Conservation (phyloP, 92 coral and sea anemone species). For the Phenganax stokvisi region DNA sequence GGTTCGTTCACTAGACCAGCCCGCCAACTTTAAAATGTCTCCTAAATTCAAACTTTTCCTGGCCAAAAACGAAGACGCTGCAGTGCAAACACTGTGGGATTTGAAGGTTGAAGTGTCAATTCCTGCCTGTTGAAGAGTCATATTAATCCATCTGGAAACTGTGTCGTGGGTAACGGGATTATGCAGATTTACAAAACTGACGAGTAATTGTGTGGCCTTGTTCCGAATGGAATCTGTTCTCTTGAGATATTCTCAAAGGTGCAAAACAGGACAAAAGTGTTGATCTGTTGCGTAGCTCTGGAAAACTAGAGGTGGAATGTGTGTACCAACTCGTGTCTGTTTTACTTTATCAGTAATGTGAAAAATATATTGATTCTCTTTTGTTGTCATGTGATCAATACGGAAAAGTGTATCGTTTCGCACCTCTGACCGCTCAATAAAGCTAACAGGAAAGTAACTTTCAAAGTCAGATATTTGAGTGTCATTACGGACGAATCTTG, state of each 20-base stretch:
- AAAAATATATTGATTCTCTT: constrained; percentile 29
- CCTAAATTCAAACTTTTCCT: constrained; percentile 26
- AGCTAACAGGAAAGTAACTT: constrained; percentile 41
- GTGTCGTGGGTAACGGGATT: constrained; percentile 40
- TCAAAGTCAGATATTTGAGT: constrained; percentile 42
- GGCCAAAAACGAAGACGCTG: constrained; percentile 39
- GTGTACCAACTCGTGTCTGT: constrained; percentile 48
- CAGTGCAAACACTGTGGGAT: constrained; percentile 44
- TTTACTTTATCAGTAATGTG: constrained; percentile 34
- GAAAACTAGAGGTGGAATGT: constrained; percentile 27
- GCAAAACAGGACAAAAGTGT: constrained; percentile 32
- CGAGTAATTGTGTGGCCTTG: constrained; percentile 18
- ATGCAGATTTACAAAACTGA: constrained; percentile 37
- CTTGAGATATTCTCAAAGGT: constrained; percentile 32
- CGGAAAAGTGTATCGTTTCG: constrained; percentile 34
- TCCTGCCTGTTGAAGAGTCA: constrained; percentile 31
- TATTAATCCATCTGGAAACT: constrained; percentile 42
- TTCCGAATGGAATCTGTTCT: constrained; percentile 24
- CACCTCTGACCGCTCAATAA: constrained; percentile 49
- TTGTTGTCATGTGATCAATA: constrained; percentile 33
- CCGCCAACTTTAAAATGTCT: constrained; percentile 46
- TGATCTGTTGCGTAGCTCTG: constrained; percentile 19
- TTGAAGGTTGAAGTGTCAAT: constrained; percentile 43
- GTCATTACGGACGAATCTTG: constrained; percentile 26
- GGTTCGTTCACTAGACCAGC: constrained; percentile 50